Evolutionary conservation across 2,888 invertebrate species (phyloP).

Genomic region (Osedax fenrisi): DNA sequence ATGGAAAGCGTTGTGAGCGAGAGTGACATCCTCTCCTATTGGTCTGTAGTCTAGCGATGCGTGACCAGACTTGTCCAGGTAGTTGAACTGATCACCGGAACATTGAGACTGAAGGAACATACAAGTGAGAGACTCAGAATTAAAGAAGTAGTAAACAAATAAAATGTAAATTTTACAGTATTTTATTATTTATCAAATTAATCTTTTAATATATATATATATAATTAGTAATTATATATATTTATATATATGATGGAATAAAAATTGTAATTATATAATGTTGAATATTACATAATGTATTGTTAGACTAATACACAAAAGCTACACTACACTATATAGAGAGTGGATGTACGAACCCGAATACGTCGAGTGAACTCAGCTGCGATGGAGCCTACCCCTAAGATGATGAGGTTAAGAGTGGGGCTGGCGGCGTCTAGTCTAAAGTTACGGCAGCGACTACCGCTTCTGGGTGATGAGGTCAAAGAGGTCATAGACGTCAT

Average conservation of each 20-base stretch:
- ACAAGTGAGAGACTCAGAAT: no score
- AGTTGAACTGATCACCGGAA: constrained; percentile 68
- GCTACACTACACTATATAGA: no score
- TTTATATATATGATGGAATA: no score
- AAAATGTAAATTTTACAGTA: no score
- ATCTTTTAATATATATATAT: no score
- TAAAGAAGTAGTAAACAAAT: no score
- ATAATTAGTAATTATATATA: no score
- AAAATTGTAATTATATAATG: no score
- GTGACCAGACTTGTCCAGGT: constrained; percentile 55
- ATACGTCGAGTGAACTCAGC: not conserved
- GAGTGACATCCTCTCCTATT: constrained; percentile 71
- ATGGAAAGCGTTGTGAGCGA: constrained; percentile 68
- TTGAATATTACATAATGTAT: no score
- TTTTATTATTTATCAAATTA: no score
- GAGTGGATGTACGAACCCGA: not conserved
- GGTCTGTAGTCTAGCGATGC: constrained; percentile 61
- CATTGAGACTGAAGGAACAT: constrained; percentile 60
- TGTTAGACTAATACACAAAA: no score
- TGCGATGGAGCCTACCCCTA: not conserved
- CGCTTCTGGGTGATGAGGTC: not conserved
- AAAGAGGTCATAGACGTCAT: not conserved
- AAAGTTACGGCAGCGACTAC: not conserved
- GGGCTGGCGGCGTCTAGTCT: not conserved
- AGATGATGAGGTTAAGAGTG: not conserved